Evolutionary conservation across 2,113 vertebrate genomes (phyloP).

Genomic region (Centropus unirufus): DNA sequence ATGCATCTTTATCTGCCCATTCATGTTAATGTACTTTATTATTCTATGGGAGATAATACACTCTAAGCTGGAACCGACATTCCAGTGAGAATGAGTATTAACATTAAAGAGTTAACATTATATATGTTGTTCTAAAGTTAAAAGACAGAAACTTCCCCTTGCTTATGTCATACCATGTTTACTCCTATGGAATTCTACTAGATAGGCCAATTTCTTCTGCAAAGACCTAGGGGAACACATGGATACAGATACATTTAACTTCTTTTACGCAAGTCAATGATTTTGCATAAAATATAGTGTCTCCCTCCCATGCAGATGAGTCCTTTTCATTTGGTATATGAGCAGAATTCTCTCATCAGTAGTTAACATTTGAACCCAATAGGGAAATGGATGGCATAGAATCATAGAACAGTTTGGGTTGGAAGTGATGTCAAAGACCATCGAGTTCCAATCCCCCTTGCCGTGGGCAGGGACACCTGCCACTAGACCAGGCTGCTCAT

Average conservation of each 20-base stretch:
- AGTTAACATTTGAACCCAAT: background rate
- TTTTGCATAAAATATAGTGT: background rate
- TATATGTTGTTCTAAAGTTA: background rate
- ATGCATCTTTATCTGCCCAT: background rate
- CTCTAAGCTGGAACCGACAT: background rate
- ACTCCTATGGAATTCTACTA: background rate
- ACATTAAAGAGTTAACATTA: background rate
- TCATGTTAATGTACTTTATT: background rate
- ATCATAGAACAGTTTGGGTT: no score
- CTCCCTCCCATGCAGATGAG: background rate
- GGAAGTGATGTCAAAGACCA: no score
- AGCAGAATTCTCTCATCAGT: background rate
- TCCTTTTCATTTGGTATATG: background rate
- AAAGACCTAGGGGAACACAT: background rate
- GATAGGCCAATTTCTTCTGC: background rate
- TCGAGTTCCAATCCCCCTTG: no score
- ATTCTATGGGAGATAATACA: background rate
- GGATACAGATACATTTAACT: background rate
- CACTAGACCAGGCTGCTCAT: no score
- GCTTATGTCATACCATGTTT: background rate
- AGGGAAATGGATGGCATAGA: background rate
- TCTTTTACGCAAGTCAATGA: background rate
- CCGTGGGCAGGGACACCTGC: no score
- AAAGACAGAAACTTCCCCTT: background rate
- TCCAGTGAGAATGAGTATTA: background rate